phyloP scores from a whole-genome alignment of 2,888 invertebrate species.

The Ametastegia equiseti region DNA sequence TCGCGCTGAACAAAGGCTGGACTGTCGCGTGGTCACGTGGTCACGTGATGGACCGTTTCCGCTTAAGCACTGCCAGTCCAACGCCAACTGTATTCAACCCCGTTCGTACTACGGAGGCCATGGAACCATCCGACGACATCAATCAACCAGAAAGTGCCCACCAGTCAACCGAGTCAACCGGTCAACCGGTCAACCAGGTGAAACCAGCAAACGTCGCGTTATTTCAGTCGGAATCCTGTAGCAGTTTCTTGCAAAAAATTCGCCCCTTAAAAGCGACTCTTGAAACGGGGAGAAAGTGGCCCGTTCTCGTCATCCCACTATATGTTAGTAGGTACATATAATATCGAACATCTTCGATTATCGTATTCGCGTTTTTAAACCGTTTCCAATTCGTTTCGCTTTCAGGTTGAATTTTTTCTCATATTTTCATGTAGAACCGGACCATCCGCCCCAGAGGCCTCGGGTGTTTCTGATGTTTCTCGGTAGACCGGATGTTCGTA shows the following conservation, averaged over 20 bases:
- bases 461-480: not conserved
- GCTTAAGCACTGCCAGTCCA: conserved; percentile 65
- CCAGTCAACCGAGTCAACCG: conserved; percentile 39
- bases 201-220: conserved; percentile 46
- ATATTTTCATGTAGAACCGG: not conserved
- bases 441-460: not conserved
- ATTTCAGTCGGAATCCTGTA: conserved; percentile 40
- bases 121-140: conserved; percentile 42
- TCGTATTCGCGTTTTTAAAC: conserved; percentile 2
- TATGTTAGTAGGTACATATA: too few relatives aligned
- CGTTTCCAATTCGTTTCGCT: not conserved
- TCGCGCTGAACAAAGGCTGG: conserved; percentile 74
- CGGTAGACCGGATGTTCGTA: conserved; percentile 1
- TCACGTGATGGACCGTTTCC: conserved; percentile 75
- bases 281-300: conserved; percentile 31
- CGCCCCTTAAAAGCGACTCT: conserved; percentile 36
- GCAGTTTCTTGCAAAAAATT: conserved; percentile 18
- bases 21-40: conserved; percentile 74
- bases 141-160: conserved; percentile 48
- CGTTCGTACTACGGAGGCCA: conserved; percentile 43
- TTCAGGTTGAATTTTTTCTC: not conserved
- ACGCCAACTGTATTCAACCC: conserved; percentile 61
- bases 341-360: conserved; percentile 5
- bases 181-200: conserved; percentile 46
- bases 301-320: conserved; percentile 28